Percentiles rank a stretch among this genome's conserved stretches.
These are phyloP conservation scores for Camelus bactrianus DNA, from an alignment of 2,113 vertebrate genomes.

Conservation along the genomic window DNA sequence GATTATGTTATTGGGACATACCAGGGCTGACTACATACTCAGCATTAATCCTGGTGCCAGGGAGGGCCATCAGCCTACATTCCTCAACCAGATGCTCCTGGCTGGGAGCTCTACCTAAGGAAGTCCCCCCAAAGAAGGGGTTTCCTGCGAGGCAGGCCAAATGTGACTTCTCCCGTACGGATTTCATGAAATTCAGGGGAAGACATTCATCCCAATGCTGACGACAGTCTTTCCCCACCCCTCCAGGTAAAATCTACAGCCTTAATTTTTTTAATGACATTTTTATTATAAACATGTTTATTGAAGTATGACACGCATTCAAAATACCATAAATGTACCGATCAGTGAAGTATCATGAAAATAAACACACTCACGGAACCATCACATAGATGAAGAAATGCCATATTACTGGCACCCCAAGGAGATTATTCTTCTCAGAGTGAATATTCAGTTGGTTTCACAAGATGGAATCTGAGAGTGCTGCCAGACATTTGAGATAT, in stretches of 20 bases:
- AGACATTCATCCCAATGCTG: neutral
- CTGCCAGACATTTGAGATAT: neutral
- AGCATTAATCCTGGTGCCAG: neutral
- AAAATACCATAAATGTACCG: neutral
- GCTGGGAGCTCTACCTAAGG: neutral
- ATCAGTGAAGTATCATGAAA: neutral
- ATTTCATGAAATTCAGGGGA: neutral
- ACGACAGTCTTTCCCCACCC: accelerated
- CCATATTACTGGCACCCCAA: neutral
- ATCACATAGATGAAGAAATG: neutral
- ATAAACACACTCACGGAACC: neutral
- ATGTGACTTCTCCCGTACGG: neutral
- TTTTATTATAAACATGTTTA: slow-evolving; percentile 26
- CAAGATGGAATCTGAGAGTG: neutral
- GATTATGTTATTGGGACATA: neutral
- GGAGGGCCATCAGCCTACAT: too few species aligned
- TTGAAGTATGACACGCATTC: neutral
- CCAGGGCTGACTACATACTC: neutral
- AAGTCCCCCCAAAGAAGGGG: neutral
- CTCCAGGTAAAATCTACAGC: neutral
- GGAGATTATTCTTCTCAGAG: slow-evolving; percentile 11
- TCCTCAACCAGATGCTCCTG: neutral
- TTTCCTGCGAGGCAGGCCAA: neutral
- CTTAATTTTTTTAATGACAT: neutral
- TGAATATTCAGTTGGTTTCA: neutral